Conservation (phyloP, 2,113 vertebrate species). For the Paracyprichromis sp. region DNA sequence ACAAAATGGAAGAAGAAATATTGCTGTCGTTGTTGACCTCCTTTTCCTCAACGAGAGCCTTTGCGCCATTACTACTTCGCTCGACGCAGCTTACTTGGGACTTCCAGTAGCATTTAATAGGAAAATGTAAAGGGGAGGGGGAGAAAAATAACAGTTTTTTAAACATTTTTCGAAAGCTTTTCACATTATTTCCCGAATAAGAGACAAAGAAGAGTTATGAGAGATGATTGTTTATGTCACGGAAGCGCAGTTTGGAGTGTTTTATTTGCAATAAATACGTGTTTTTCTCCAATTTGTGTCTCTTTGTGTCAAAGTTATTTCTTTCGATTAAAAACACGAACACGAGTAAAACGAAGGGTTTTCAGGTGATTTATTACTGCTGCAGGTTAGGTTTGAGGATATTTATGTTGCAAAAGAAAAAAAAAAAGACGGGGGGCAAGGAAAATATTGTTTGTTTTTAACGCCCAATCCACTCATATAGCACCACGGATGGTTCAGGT, state of each 20-base stretch:
- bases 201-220: not conserved
- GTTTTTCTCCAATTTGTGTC: slow-evolving; percentile 4
- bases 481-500: not conserved
- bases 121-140: not conserved
- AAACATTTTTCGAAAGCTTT: not conserved
- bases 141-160: not conserved
- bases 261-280: slow-evolving; percentile 48
- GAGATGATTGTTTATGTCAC: not conserved
- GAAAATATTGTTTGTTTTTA: not conserved
- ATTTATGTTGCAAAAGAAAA: not conserved
- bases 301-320: slow-evolving; percentile 40
- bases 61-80: slow-evolving; percentile 76
- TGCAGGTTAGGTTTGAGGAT: not conserved
- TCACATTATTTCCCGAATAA: not conserved
- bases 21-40: slow-evolving; percentile 81
- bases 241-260: not conserved
- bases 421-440: not conserved
- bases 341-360: not conserved
- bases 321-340: not conserved
- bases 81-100: slow-evolving; percentile 48
- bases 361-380: not conserved
- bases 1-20: slow-evolving; percentile 90
- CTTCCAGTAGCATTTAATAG: slow-evolving; percentile 35
- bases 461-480: not conserved
- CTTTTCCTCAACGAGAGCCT: slow-evolving; percentile 74